Evolutionary conservation across 1,140 invertebrate species (phyloP).

Genomic region (Helicoverpa zea): DNA sequence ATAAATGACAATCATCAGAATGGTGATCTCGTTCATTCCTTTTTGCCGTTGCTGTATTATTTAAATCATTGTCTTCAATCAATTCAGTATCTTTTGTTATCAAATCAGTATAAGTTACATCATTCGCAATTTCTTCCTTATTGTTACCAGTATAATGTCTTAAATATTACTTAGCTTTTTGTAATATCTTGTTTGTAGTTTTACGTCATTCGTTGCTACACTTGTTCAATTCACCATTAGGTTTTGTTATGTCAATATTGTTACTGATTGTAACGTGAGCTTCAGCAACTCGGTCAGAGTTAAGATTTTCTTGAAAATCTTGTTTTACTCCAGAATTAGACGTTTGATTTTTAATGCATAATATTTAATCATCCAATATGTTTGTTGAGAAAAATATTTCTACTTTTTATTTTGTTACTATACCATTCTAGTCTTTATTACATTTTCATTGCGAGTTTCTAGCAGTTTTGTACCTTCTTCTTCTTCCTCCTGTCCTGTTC

Average conservation of each 20-base stretch:
- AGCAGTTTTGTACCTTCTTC: too few species aligned
- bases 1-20: too few species aligned
- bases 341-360: background rate
- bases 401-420: background rate
- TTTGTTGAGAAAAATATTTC: background rate
- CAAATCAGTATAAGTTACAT: background rate
- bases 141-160: background rate
- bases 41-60: background rate
- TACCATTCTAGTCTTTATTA: too few species aligned
- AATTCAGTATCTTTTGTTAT: background rate
- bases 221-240: slow-evolving; percentile 6
- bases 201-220: slow-evolving; percentile 10
- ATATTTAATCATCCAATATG: background rate
- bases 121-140: slow-evolving; percentile 5
- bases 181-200: slow-evolving; percentile 1
- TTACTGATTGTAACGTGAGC: background rate
- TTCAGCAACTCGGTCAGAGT: background rate
- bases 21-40: background rate
- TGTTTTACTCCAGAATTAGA: background rate
- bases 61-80: background rate
- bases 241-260: slow-evolving; percentile 14
- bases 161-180: background rate
- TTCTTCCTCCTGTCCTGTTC: too few species aligned
- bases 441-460: background rate
- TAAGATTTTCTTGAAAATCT: background rate